Base-by-base conservation (phyloP, 2,797 vertebrate species). In the Eulemur rubriventer region DNA sequence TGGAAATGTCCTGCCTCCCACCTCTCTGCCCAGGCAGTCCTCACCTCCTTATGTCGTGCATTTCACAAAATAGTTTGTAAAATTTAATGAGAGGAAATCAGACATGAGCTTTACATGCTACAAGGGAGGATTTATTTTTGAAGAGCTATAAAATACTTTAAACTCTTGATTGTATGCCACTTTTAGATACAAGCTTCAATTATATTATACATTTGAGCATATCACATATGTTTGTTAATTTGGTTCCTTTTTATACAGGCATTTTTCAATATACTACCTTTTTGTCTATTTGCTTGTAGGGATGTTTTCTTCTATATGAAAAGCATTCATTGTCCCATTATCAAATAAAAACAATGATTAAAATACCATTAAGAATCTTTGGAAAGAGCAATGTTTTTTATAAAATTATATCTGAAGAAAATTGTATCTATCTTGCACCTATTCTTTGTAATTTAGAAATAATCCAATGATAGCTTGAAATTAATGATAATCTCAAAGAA, bases 321-420 rank as follows among this genome's bases (percentile, higher is more conserved):
- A 89, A 82, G 2, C 6, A 55, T 67, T 93, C 22, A n/a, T 94
- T 46, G n/a, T 75, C 33, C 5, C 38, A 67, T 48, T 93, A 87
- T 78, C 9, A 14, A 17, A 80, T 55, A 24, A 73, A 94, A 72
- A 75, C 6, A 48, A 78, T 18, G 59, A 6, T 67, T 61, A 59
- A 76, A 70, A 94, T 46, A 22, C 9, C n/a, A 69, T 73, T 18
- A 43, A 85, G n/a, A 43, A 57, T 22, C 14, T 94, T 69, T 94
- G 59, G 17, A 59, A 73, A 83, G 11, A 82, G 52, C 50, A 79
- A 61, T 20, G 24, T 69, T 93, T 26, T 65, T 89, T 67, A 70
- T 63, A 78, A 93, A 82, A 90, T 95, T 87, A 43, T 61, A 70
- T 65, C 46, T 94, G 73, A 83, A 57, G 35, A 75, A 79, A 86